phyloP scores from a whole-genome alignment of 2,113 vertebrate species.

The Nyctibius bracteatus region DNA sequence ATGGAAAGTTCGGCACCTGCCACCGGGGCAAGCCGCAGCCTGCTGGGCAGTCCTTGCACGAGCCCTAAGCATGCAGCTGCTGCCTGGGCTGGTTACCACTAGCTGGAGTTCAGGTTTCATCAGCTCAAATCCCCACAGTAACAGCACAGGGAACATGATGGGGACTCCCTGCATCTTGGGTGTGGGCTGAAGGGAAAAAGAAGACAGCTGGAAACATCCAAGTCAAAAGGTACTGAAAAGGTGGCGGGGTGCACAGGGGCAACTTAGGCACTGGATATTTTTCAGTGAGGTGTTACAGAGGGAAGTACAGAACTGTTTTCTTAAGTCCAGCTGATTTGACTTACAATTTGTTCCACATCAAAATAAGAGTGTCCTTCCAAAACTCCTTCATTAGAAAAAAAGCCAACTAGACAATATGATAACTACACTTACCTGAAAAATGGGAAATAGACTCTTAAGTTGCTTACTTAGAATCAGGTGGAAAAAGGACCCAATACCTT shows the following conservation, averaged over 20 bases:
- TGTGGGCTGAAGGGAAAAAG: not conserved
- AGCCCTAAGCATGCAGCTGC: not conserved
- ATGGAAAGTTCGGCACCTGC: not conserved
- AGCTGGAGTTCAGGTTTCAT: not conserved
- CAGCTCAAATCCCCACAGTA: not conserved
- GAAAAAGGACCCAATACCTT: not conserved
- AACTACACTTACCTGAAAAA: not conserved
- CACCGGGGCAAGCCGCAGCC: fast-evolving
- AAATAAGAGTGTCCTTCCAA: not conserved
- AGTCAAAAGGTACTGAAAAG: not conserved
- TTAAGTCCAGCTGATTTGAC: not conserved
- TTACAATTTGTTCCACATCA: not conserved
- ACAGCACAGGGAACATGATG: not conserved
- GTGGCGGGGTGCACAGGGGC: not conserved
- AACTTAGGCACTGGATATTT: not conserved
- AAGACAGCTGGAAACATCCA: not conserved
- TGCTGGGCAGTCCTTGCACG: fast-evolving
- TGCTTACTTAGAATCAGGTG: not conserved
- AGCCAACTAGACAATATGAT: not conserved
- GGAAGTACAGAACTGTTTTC: not conserved
- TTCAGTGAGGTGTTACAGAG: not conserved
- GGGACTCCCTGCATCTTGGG: too few species aligned
- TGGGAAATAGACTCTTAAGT: not conserved
- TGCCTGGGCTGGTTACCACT: not conserved
- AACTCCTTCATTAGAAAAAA: not conserved